Conservation (phyloP, 2,888 invertebrate species). For the Ctena decussata region DNA sequence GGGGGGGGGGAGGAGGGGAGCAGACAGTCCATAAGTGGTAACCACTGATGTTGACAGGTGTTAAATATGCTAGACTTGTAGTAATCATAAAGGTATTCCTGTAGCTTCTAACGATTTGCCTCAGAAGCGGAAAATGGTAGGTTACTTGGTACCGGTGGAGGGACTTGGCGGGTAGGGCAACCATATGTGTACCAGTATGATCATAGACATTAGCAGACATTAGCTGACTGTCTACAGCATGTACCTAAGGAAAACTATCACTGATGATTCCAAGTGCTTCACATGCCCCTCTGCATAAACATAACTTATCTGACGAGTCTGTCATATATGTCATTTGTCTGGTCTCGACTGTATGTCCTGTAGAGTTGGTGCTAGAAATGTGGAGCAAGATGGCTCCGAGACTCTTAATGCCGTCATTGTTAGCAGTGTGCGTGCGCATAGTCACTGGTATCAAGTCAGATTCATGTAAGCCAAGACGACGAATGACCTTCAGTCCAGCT, state of each 20-base stretch:
- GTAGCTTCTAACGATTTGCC: slow-evolving; percentile 50
- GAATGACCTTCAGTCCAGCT: slow-evolving; percentile 63
- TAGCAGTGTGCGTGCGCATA: slow-evolving; percentile 74
- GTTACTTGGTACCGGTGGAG: neutral
- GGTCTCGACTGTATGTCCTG: slow-evolving; percentile 53
- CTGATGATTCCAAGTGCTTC: slow-evolving; percentile 67
- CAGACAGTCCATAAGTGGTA: slow-evolving; percentile 1
- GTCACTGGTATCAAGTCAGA: slow-evolving; percentile 73
- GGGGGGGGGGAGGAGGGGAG: slow-evolving; percentile 67
- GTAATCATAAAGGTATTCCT: slow-evolving; percentile 62
- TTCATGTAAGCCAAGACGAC: slow-evolving; percentile 55
- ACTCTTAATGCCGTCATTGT: slow-evolving; percentile 69
- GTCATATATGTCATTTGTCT: slow-evolving; percentile 74
- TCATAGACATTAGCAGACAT: neutral
- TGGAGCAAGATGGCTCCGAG: slow-evolving; percentile 71
- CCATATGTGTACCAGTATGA: slow-evolving; percentile 18
- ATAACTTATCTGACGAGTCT: slow-evolving; percentile 68
- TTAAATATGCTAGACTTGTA: slow-evolving; percentile 76
- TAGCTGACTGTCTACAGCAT: neutral
- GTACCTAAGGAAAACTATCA: slow-evolving; percentile 56
- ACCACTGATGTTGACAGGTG: slow-evolving; percentile 71
- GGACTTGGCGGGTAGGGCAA: slow-evolving; percentile 30
- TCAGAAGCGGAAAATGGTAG: slow-evolving; percentile 66
- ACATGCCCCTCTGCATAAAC: slow-evolving; percentile 74
- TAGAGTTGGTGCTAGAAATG: slow-evolving; percentile 50